A percentile compares a stretch with the other conserved stretches of the same genome.
These are phyloP conservation scores for Pogonomyrmex barbatus DNA, from an alignment of 1,140 invertebrate species.

Conservation along the genomic window DNA sequence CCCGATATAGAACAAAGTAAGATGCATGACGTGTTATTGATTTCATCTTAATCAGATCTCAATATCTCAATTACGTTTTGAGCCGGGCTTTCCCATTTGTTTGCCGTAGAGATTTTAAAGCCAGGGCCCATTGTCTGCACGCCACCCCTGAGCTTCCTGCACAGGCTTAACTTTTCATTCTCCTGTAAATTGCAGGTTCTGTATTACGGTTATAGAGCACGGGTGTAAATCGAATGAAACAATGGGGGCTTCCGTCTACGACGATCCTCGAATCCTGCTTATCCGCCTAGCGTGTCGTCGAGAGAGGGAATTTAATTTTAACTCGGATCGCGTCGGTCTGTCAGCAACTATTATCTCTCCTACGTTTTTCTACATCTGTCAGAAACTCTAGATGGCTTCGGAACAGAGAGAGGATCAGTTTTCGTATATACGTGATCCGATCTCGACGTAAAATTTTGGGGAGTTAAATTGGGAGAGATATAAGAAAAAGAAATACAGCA, in stretches of 20 bases:
- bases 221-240: slow-evolving; percentile 85
- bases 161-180: slow-evolving; percentile 85
- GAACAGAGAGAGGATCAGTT: neutral
- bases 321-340: slow-evolving; percentile 73
- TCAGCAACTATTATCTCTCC: slow-evolving; percentile 68
- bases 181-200: slow-evolving; percentile 84
- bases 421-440: neutral
- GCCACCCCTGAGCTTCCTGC: slow-evolving; percentile 81
- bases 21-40: slow-evolving; percentile 80
- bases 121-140: slow-evolving; percentile 82
- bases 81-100: slow-evolving; percentile 82
- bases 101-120: slow-evolving; percentile 85
- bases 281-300: slow-evolving; percentile 75
- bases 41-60: slow-evolving; percentile 86
- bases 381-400: neutral
- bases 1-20: slow-evolving; percentile 70
- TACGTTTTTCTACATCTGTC: slow-evolving; percentile 72
- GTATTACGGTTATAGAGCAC: slow-evolving; percentile 79
- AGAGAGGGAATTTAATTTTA: slow-evolving; percentile 75
- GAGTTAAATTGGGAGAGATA: slow-evolving; percentile 3
- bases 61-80: slow-evolving; percentile 86
- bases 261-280: slow-evolving; percentile 73
- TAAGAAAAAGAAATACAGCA: neutral
- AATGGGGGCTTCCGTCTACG: slow-evolving; percentile 81
- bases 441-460: neutral